These are phyloP conservation scores for Ceratosolen solmsi DNA, from an alignment of 1,140 invertebrate species.

Conservation along the genomic window DNA sequence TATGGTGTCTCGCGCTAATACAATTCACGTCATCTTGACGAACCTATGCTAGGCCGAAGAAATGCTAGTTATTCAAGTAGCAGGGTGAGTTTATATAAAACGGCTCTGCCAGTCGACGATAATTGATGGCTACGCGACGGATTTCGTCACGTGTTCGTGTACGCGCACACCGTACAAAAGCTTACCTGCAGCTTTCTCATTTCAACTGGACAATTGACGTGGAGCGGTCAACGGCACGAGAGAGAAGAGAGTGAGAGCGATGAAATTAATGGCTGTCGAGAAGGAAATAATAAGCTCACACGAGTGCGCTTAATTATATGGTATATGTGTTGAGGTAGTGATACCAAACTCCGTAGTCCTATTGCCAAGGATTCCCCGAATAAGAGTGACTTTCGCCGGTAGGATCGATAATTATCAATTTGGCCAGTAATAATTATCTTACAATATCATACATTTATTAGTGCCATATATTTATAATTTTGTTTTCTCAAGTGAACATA, in stretches of 20 bases:
- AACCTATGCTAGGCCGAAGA: conserved; percentile 7
- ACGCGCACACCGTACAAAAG: background rate
- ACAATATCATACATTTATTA: too few species aligned
- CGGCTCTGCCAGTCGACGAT: conserved; percentile 42
- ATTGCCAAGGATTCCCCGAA: background rate
- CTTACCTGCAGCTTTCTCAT: conserved; percentile 8
- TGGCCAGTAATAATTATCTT: background rate
- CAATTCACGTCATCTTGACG: conserved; percentile 9
- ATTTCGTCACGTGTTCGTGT: conserved; percentile 54
- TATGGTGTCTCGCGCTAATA: background rate
- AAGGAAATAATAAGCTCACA: conserved; percentile 43
- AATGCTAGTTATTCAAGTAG: background rate
- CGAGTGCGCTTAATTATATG: background rate
- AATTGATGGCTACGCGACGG: conserved; percentile 56
- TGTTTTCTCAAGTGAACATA: background rate
- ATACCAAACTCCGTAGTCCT: background rate
- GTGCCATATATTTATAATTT: background rate
- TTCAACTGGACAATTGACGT: conserved; percentile 52
- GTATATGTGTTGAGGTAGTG: background rate
- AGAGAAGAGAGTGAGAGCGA: conserved; percentile 20
- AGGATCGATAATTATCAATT: background rate
- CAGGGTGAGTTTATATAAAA: conserved; percentile 30
- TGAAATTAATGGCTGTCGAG: conserved; percentile 15
- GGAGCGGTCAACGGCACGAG: conserved; percentile 9
- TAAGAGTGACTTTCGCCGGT: background rate